Base-by-base conservation (phyloP, 2,797 vertebrate genomes). In the Parotocinclus haroldoi region DNA sequence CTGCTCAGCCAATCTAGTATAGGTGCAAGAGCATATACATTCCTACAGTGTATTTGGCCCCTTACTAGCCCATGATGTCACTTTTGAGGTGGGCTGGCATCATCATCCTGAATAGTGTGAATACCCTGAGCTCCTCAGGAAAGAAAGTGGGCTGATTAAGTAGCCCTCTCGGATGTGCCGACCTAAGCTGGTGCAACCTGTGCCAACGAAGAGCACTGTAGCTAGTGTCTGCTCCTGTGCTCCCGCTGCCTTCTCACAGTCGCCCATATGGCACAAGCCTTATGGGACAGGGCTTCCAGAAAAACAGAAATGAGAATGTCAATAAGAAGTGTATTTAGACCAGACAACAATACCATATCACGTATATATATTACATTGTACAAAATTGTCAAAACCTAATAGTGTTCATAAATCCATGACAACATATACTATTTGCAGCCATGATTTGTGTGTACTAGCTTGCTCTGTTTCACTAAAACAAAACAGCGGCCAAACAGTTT, bases 81-180 rank as follows among this genome's bases (percentile, higher is more conserved):
- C 53, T 54, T 69, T 71, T 57, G 52, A 65, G 66, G 63, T 74
- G 68, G 16, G 58, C 53, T 73, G 76, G 76, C 63, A 63, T 14
- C 68, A 58, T 48, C 50, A 72, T 73, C 78, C 77, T 77, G 68
- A 59, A 60, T 76, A 14, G 68, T 66, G 73, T 81, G 79, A 76
- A 69, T 79, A 53, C 67, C 74, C 72, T 75, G 70, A 74, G 72
- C 78, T 73, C 71, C 75, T 66, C 69, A 58, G 67, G 69, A 64
- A 71, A 83, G 74, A 82, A 78, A 72, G 80, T 76, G 75, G 78
- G 80, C 83, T 84, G 81, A 83, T 78, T 83, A 84, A 85, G 81
- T 78, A 72, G 55, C 52, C 40, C 53, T 74, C 53, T 78, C 76
- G 71, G 75, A 70, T 60, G 27, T 58, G 69, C 61, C 19, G 39